Conservation (phyloP, 2,888 invertebrate genomes). For the Philereme transversata region DNA sequence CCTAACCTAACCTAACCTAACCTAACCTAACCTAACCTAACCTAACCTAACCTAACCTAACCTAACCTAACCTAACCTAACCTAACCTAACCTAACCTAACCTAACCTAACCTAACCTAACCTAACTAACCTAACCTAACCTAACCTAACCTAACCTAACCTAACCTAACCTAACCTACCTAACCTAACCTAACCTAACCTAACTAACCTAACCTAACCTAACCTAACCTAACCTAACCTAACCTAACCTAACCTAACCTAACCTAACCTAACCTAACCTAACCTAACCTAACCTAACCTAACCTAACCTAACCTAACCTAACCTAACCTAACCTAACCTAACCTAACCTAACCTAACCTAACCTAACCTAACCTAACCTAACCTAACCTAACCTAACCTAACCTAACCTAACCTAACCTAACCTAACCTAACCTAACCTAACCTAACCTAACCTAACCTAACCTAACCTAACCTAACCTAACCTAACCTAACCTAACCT, state of each 20-base stretch:
- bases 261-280: slow-evolving; percentile 21
- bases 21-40: too few relatives aligned
- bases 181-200: too few relatives aligned
- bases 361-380: slow-evolving; percentile 26
- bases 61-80: too few relatives aligned
- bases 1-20: too few relatives aligned
- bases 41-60: too few relatives aligned
- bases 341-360: slow-evolving; percentile 31
- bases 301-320: slow-evolving; percentile 25
- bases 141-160: slow-evolving; percentile 30
- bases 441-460: slow-evolving; percentile 33
- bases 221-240: slow-evolving; percentile 30
- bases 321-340: slow-evolving; percentile 24
- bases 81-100: too few relatives aligned
- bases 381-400: slow-evolving; percentile 31
- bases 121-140: slow-evolving; percentile 8
- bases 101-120: too few relatives aligned
- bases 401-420: slow-evolving; percentile 32
- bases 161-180: slow-evolving; percentile 27
- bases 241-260: slow-evolving; percentile 27
- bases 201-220: slow-evolving; percentile 28
- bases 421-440: slow-evolving; percentile 38
- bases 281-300: slow-evolving; percentile 21
- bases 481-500: slow-evolving; percentile 32
- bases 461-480: slow-evolving; percentile 29